Evolutionary conservation across 1,140 invertebrate genomes (phyloP).

Genomic region (Drosophila lacteicornis): DNA sequence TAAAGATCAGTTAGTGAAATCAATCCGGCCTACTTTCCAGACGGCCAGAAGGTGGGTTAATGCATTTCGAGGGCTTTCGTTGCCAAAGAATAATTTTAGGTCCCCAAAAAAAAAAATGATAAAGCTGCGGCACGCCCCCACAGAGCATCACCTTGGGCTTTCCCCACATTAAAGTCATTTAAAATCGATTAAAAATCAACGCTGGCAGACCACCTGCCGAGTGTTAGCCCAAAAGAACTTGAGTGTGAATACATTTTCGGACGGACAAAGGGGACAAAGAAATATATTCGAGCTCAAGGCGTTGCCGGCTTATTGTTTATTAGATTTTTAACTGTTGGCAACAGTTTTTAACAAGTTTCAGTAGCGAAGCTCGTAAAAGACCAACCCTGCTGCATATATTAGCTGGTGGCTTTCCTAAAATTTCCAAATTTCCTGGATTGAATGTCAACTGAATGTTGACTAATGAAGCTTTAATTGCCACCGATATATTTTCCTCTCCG

Average conservation of each 20-base stretch:
- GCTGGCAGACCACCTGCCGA: constrained; percentile 64
- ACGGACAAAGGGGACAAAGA: constrained; percentile 1
- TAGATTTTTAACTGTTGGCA: constrained; percentile 67
- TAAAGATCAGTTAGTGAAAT: constrained; percentile 34
- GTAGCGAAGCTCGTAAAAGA: constrained; percentile 53
- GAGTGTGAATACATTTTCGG: constrained; percentile 20
- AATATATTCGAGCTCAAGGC: constrained; percentile 53
- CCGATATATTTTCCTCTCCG: constrained; percentile 48
- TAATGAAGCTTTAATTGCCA: constrained; percentile 70
- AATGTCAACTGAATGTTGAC: constrained; percentile 31
- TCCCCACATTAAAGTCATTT: constrained; percentile 61
- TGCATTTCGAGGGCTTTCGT: neutral
- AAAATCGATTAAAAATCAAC: constrained; percentile 78
- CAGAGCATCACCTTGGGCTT: constrained; percentile 25
- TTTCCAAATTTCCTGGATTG: constrained; percentile 33
- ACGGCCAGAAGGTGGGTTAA: neutral
- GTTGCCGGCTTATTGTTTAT: constrained; percentile 63
- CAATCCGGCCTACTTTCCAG: constrained; percentile 23
- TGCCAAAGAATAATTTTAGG: neutral
- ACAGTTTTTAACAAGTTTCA: constrained; percentile 73
- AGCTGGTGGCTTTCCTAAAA: constrained; percentile 22
- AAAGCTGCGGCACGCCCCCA: constrained; percentile 30
- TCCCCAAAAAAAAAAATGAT: neutral
- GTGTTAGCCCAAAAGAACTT: constrained; percentile 34
- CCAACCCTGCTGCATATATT: constrained; percentile 33